These are phyloP conservation scores for Armadillidium nasatum DNA, from an alignment of 1,140 invertebrate genomes.

Conservation along the genomic window DNA sequence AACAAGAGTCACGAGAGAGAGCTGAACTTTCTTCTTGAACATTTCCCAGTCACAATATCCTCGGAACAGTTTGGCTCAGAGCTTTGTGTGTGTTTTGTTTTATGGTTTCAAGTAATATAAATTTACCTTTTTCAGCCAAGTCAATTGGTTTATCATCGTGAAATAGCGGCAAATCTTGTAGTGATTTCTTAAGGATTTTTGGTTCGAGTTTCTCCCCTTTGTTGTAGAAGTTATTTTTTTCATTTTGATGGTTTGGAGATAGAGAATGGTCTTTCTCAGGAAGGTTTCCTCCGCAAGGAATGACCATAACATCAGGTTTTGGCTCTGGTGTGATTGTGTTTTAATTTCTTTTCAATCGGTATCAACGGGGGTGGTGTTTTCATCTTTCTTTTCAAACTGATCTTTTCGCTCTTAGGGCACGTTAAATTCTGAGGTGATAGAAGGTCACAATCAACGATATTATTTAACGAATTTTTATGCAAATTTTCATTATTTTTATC, in stretches of 20 bases:
- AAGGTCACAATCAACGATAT: neutral
- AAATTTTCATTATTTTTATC: neutral
- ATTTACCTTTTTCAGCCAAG: neutral
- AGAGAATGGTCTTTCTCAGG: neutral
- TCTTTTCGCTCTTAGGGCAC: neutral
- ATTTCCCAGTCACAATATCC: conserved; percentile 19
- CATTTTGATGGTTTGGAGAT: conserved; percentile 31
- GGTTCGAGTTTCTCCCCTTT: neutral
- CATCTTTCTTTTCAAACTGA: neutral
- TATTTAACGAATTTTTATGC: neutral
- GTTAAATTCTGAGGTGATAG: neutral
- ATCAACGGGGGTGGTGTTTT: neutral
- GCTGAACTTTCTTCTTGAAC: conserved; percentile 40
- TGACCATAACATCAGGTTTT: neutral
- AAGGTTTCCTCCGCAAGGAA: neutral
- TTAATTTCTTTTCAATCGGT: neutral
- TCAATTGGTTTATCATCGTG: neutral
- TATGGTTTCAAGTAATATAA: conserved; percentile 33
- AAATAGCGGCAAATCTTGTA: neutral
- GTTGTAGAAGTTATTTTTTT: conserved; percentile 30
- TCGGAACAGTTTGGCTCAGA: conserved; percentile 30
- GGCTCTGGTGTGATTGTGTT: neutral
- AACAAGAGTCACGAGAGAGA: conserved; percentile 32
- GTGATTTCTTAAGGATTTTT: neutral
- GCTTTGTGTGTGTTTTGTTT: conserved; percentile 39